phyloP scores from a whole-genome alignment of 2,797 vertebrate genomes.

The Chelon labrosus region DNA sequence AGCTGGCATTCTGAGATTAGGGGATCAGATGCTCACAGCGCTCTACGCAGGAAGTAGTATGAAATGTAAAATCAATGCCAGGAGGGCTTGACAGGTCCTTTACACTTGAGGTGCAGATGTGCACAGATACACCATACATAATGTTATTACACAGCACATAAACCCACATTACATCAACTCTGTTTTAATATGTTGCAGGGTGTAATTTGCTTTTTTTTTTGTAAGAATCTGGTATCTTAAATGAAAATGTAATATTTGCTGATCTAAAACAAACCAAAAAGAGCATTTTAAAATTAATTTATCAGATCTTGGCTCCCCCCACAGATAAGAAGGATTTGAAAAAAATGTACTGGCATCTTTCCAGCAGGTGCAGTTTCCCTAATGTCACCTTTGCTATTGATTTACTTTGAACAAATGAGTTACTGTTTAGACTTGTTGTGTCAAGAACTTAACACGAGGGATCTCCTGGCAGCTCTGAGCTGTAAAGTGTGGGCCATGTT shows the following conservation, averaged over 20 bases:
- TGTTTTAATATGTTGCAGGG: constrained; percentile 24
- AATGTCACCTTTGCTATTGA: constrained; percentile 62
- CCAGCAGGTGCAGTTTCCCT: constrained; percentile 53
- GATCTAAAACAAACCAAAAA: constrained; percentile 57
- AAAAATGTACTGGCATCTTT: constrained; percentile 58
- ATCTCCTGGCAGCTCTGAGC: constrained; percentile 36
- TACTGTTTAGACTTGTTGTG: constrained; percentile 48
- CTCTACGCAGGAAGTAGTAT: constrained; percentile 75
- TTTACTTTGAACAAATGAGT: constrained; percentile 55
- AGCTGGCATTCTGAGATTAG: constrained; percentile 84
- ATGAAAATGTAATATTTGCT: constrained; percentile 60
- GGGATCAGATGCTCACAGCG: constrained; percentile 81
- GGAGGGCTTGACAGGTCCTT: constrained; percentile 68
- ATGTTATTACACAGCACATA: constrained; percentile 54
- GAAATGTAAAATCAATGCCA: constrained; percentile 79
- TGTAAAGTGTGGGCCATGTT: constrained; percentile 39
- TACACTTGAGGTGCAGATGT: constrained; percentile 67
- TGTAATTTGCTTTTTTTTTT: constrained; percentile 34
- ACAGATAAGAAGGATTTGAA: constrained; percentile 51
- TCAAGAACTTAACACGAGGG: constrained; percentile 29
- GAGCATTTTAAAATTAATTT: constrained; percentile 38
- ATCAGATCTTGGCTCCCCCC: constrained; percentile 48
- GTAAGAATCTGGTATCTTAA: constrained; percentile 11
- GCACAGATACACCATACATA: constrained; percentile 59
- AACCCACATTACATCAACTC: constrained; percentile 41